These are phyloP conservation scores for Tyrophagus putrescentiae DNA, from an alignment of 1,140 invertebrate genomes.

Conservation along the genomic window DNA sequence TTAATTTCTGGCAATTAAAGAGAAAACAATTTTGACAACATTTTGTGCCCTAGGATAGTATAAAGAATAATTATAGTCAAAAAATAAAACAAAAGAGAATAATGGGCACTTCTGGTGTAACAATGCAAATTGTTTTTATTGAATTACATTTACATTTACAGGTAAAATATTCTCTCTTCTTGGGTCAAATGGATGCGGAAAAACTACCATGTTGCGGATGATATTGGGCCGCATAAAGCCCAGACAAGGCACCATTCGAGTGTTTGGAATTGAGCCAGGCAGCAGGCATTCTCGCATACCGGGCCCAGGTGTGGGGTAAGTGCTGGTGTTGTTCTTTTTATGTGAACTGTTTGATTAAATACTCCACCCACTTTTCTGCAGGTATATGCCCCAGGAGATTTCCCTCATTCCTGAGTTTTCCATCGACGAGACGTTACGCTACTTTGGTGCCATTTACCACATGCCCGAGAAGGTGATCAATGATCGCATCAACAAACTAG, in stretches of 20 bases:
- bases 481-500: conserved; percentile 66
- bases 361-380: too few relatives aligned
- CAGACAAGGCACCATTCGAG: conserved; percentile 11
- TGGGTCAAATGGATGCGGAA: conserved; percentile 24
- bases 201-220: conserved; percentile 22
- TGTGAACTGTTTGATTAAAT: too few relatives aligned
- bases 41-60: too few relatives aligned
- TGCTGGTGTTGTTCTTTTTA: too few relatives aligned
- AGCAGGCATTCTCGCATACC: conserved; percentile 22
- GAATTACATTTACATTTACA: conserved; percentile 42
- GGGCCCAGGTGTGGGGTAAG: conserved; percentile 16
- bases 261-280: conserved; percentile 13
- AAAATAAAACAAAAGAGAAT: too few relatives aligned
- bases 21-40: too few relatives aligned
- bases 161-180: conserved; percentile 24
- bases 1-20: too few relatives aligned
- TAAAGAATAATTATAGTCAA: too few relatives aligned
- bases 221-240: conserved; percentile 19
- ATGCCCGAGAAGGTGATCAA: conserved; percentile 42
- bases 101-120: too few relatives aligned
- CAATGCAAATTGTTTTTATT: too few relatives aligned
- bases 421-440: conserved; percentile 82
- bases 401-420: conserved; percentile 85
- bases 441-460: conserved; percentile 87
- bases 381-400: conserved; percentile 80